Evolutionary conservation across 2,113 vertebrate species (phyloP).

Genomic region (Naja naja): DNA sequence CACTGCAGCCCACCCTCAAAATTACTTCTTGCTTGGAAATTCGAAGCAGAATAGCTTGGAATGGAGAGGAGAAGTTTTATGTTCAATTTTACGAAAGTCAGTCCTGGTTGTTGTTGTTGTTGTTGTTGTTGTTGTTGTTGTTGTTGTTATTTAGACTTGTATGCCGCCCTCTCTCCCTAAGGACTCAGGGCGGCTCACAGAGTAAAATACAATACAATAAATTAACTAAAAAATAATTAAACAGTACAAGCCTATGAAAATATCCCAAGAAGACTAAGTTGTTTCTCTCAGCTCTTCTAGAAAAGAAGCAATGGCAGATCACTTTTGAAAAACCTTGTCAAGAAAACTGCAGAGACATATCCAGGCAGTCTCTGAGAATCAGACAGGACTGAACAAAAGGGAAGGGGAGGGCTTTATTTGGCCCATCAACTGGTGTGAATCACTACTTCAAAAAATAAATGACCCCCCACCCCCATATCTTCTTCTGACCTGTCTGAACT

Average conservation of each 20-base stretch:
- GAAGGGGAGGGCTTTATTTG: rapidly evolving
- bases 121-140: too few species aligned
- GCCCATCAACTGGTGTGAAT: too few species aligned
- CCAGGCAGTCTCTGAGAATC: not conserved
- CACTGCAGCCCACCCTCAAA: not conserved
- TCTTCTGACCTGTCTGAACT: not conserved
- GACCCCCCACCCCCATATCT: not conserved
- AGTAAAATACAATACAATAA: too few species aligned
- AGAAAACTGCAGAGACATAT: not conserved
- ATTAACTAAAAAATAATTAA: too few species aligned
- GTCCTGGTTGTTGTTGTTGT: too few species aligned
- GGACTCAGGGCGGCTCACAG: too few species aligned
- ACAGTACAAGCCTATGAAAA: too few species aligned
- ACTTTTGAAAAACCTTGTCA: not conserved
- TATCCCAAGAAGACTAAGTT: not conserved
- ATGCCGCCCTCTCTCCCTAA: too few species aligned
- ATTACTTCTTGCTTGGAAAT: not conserved
- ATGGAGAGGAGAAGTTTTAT: not conserved
- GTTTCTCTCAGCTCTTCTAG: not conserved
- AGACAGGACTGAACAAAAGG: not conserved
- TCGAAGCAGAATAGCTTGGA: not conserved
- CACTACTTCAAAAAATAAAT: not conserved
- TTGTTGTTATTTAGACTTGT: too few species aligned
- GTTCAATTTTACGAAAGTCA: not conserved
- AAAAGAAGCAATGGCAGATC: not conserved